Evolutionary conservation across 2,888 invertebrate species (phyloP).

Genomic region (Galerucella nymphaeae): DNA sequence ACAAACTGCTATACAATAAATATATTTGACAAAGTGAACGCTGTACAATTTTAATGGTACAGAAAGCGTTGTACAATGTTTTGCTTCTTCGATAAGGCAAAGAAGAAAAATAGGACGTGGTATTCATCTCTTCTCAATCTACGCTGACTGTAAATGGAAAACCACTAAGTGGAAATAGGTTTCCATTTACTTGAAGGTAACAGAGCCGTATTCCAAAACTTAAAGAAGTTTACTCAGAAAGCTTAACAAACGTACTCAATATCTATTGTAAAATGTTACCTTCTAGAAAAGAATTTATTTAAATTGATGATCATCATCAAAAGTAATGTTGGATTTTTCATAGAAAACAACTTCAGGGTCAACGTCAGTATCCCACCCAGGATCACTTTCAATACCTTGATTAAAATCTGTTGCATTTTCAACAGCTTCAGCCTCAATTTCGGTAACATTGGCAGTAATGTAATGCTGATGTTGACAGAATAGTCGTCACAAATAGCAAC

Average conservation of each 20-base stretch:
- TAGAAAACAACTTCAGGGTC: too few species aligned
- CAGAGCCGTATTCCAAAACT: slow-evolving; percentile 40
- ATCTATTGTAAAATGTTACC: not conserved
- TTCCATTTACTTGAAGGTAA: slow-evolving; percentile 42
- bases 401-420: too few species aligned
- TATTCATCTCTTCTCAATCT: slow-evolving; percentile 42
- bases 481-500: not conserved
- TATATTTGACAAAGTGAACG: slow-evolving; percentile 19
- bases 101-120: slow-evolving; percentile 39
- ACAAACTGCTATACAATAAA: slow-evolving; percentile 7
- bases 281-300: too few species aligned
- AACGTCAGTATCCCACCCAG: too few species aligned
- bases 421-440: too few species aligned
- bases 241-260: not conserved
- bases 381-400: too few species aligned
- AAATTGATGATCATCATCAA: too few species aligned
- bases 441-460: too few species aligned
- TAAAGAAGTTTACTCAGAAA: not conserved
- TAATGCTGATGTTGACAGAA: too few species aligned
- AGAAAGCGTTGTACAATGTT: slow-evolving; percentile 39
- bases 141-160: slow-evolving; percentile 41
- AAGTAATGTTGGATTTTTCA: too few species aligned
- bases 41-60: slow-evolving; percentile 23
- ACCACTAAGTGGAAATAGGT: slow-evolving; percentile 44
- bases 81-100: slow-evolving; percentile 37